Evolutionary conservation across 2,113 vertebrate genomes (phyloP), one percentile per base, ranked within the genome.

Genomic region (Peromyscus californicus): DNA sequence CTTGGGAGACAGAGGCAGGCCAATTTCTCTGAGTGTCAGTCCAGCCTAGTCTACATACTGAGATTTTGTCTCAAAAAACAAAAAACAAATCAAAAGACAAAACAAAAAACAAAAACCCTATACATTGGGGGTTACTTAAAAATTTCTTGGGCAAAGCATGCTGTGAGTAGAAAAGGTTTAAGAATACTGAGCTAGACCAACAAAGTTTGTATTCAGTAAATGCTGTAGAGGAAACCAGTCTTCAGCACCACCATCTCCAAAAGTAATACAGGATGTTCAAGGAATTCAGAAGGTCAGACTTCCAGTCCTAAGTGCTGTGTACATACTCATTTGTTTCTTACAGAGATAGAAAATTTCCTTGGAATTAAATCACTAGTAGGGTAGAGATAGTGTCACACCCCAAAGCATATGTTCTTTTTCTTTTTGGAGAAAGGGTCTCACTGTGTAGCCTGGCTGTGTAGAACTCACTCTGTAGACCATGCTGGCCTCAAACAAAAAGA

Each of bases 211-310:
- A 61, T 8, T 95, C 67, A 94, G 75, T 92, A 96, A 96, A 94
- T 86, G 74, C 78, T 86, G 17, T 31, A 90, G 79, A 96, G 59
- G 57, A 86, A n/a, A 92, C 75, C 57, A 91, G 54, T 70, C 54
- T 59, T 93, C 84, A 87, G 79, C 29, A 82, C 48, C 57, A 79
- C 70, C 54, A 79, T 89, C 88, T 86, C 93, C 79, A 94, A 90
- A 89, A 92, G 91, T 78, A 91, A 82, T 39, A 89, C 36, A 36
- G 11, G 48, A 65, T 80, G 36, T 15, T 33, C 29, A 63, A 10
- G 39, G 31, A 95, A 78, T 24, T 90, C 29, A 78, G 42, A 51
- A 93, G 90, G 36, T 91, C 61, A 70, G 65, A 69, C 1, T 22
- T 29, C 36, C 24, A 80, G 5, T 22, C 78, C 76, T 91, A 24